Evolutionary conservation across 2,113 vertebrate genomes (phyloP).

Genomic region (Aldabrachelys gigantea): DNA sequence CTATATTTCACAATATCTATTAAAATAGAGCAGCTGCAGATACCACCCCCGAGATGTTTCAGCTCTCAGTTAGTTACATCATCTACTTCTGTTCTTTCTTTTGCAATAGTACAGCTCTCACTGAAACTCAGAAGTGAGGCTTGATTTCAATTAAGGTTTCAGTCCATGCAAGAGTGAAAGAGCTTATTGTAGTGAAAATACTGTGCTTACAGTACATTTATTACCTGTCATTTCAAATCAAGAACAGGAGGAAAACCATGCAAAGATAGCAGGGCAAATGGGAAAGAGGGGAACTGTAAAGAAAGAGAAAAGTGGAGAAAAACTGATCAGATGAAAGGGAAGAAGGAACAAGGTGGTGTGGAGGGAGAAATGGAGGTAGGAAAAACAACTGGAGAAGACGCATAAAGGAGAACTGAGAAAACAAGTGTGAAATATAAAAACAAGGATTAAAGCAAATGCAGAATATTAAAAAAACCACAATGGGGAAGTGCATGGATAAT

Average conservation of each 20-base stretch:
- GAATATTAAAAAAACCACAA: rapidly evolving
- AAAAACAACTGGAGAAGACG: neutral
- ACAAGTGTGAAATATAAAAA: neutral
- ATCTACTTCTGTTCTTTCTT: neutral
- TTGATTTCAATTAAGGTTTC: neutral
- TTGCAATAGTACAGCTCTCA: neutral
- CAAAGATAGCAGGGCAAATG: rapidly evolving
- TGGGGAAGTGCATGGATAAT: neutral
- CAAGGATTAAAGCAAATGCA: neutral
- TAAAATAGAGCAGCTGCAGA: conserved; percentile 13
- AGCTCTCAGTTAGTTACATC: neutral
- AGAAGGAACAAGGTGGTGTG: neutral
- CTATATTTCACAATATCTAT: neutral
- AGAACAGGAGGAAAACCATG: neutral
- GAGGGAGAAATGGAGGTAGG: neutral
- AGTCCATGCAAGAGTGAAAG: neutral
- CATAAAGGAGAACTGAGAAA: neutral
- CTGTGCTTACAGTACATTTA: neutral
- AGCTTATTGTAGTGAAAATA: neutral
- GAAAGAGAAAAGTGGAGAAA: neutral
- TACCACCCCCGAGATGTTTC: neutral
- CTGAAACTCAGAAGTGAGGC: neutral
- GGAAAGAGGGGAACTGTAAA: neutral
- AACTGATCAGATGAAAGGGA: neutral
- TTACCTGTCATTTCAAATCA: neutral